Evolutionary conservation across 2,888 invertebrate species (phyloP).

Genomic region (Isoperla grammatica): DNA sequence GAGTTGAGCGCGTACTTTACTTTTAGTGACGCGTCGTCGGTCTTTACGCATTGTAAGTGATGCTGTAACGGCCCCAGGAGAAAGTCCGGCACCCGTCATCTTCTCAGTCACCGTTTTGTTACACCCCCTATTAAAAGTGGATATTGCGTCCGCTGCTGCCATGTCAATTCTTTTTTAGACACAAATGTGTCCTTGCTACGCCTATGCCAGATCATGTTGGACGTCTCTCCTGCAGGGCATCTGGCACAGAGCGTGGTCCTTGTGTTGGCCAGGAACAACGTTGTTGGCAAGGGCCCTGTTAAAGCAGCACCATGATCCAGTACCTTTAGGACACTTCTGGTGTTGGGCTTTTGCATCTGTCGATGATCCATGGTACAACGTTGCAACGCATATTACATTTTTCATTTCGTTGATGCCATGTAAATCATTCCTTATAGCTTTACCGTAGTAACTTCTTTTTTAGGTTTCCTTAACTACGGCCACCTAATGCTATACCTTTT

Average conservation of each 20-base stretch:
- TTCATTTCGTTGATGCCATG: too few relatives aligned
- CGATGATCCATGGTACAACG: too few relatives aligned
- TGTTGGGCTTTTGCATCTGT: too few relatives aligned
- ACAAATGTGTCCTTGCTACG: conserved; percentile 1
- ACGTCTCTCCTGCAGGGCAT: conserved; percentile 16
- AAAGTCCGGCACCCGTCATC: not conserved
- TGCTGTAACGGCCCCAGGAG: not conserved
- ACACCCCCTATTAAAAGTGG: not conserved
- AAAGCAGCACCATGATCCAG: too few relatives aligned
- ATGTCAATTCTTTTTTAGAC: not conserved
- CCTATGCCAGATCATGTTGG: conserved; percentile 22
- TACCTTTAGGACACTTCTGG: too few relatives aligned
- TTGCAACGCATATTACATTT: too few relatives aligned
- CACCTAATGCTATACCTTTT: too few relatives aligned
- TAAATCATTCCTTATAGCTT: too few relatives aligned
- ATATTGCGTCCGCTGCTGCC: not conserved
- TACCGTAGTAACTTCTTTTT: too few relatives aligned
- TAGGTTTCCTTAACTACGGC: too few relatives aligned
- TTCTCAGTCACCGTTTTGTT: not conserved
- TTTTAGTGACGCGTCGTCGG: not conserved
- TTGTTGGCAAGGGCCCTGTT: too few relatives aligned
- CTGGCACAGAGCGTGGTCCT: conserved; percentile 10
- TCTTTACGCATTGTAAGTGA: not conserved
- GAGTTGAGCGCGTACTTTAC: not conserved
- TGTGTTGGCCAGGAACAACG: too few relatives aligned